Evolutionary conservation across 2,797 vertebrate genomes (phyloP), one percentile per base, ranked within the genome.

Genomic region (Otolemur crassicaudatus): DNA sequence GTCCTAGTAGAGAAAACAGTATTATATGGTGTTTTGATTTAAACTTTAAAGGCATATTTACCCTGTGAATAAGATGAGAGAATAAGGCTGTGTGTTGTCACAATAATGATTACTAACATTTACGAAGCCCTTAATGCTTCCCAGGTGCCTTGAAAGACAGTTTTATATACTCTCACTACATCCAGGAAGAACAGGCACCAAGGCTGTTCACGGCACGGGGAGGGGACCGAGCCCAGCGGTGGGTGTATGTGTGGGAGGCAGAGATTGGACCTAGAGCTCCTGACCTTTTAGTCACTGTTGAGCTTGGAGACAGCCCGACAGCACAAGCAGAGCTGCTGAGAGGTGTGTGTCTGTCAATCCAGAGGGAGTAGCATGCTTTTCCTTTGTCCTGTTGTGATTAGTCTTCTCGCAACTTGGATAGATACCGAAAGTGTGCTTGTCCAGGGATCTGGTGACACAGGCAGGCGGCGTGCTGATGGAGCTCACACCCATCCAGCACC

Each of bases 51-150:
- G 65, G 19, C 10, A 13, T 34, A 2, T 43, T 90, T 90, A 17
- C 5, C 23, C 14, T 16, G 6, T 46, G 27, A 53, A 13, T 34
- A 19, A 29, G 19, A 29, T 2, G 40, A 79, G 23, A 4, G 7
- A 53, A 8, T n/a, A 16, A 17, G 31, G 10, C 23, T 13, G n/a
- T 22, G 2, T 49, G 3, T 31, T 19, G 65, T 69, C 31, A 2
- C 1, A 2, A 1, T 19, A 2, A 8, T 17, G 14, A 63, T 5
- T 25, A 17, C 37, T 25, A 11, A 29, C 25, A 7, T 46, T 61
- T 34, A 37, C 0, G 65, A 85, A 83, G 61, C 70, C 81, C 61
- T 61, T 14, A 13, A 10, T 37, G 1, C 43, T 34, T 2, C 1
- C 22, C 46, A 40, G 53, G 4, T 5, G 40, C n/a, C 58, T 34